Evolutionary conservation across 1,140 invertebrate species (phyloP), one percentile per base, ranked within the genome.

Genomic region (Rhagoletis zephyria): DNA sequence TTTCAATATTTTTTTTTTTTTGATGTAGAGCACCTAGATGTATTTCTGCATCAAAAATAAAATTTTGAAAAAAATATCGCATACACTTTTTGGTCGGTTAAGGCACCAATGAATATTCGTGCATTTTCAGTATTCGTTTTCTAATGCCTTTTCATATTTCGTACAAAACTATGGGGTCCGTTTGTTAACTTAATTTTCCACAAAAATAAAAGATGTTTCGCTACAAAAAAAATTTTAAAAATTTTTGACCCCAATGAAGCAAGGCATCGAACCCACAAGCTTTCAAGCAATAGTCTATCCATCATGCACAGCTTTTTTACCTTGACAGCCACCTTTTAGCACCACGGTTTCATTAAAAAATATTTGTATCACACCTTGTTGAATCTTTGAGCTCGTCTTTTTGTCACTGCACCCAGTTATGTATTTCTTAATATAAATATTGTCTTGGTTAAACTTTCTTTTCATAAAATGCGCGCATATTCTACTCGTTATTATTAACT

Each of bases 361-460:
- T 12, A 74, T 10, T 74, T 14, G 12, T 74, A 4, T 14, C 42
- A 74, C 67, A 74, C 14, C 16, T 74, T 74, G 4, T 42, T 45
- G 42, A 16, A 42, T 40, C 40, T 74, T 74, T 74, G n/a, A 74
- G 45, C 40, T 6, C 51, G 51, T 30, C 51, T 5, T 56, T 56
- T 56, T 56, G 9, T 56, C 10, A 56, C 51, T 74, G 45, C 45
- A 63, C 61, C 10, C 10, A 6, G 6, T n/a, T 48, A 48, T 16
- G 42, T 16, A 74, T 74, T 74, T 74, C 16, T 63, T 4, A 30
- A 74, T 48, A 42, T 42, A 40, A 45, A 48, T 5, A 45, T 74
- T 45, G 40, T 74, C 45, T 40, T 48, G 67, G 67, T 16, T 74
- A 14, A 48, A 74, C 67, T 74, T 74, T 74, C 42, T 74, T 74